phyloP scores from a whole-genome alignment of 2,113 vertebrate genomes.

The Rostratula benghalensis region DNA sequence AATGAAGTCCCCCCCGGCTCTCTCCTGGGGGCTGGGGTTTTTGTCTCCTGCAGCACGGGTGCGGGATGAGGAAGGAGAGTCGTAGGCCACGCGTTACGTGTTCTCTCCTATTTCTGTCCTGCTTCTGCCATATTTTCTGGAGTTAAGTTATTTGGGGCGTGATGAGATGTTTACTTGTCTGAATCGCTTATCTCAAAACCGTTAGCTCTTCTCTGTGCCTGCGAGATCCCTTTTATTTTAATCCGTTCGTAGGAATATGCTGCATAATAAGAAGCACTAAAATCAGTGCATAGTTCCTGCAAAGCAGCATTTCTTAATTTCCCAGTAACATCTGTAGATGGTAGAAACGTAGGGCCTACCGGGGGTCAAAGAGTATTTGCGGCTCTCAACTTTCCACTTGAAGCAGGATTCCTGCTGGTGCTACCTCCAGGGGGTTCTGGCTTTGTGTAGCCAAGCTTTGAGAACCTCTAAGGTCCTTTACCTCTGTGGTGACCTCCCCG shows the following conservation, averaged over 20 bases:
- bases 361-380: not conserved
- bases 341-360: not conserved
- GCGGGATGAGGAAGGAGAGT: not conserved
- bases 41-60: not conserved
- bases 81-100: accelerated
- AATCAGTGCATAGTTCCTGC: not conserved
- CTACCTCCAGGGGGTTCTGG: not conserved
- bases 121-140: not conserved
- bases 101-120: not conserved
- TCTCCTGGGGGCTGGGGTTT: accelerated
- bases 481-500: not conserved
- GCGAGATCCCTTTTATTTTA: not conserved
- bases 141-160: not conserved
- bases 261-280: not conserved
- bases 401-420: not conserved
- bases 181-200: not conserved
- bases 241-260: not conserved
- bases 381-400: accelerated
- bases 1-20: not conserved
- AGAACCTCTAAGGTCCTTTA: not conserved
- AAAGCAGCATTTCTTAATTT: not conserved
- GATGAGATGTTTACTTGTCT: not conserved
- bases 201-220: not conserved
- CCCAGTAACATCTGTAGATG: not conserved
- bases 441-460: not conserved